Evolutionary conservation across 2,888 invertebrate species (phyloP).

Genomic region (Odontocolon sp.): DNA sequence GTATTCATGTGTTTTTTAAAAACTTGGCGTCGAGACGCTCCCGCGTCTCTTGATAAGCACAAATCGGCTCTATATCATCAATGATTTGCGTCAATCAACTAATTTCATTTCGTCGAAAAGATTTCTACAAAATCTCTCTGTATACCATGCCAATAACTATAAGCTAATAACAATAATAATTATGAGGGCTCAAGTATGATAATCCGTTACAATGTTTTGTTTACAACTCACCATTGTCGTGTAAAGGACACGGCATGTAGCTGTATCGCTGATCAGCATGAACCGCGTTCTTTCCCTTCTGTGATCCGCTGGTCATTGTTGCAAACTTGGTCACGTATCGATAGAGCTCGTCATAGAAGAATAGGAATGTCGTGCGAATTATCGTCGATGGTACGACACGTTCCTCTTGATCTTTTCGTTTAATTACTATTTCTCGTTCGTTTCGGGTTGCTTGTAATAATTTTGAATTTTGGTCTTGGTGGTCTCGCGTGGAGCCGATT

Average conservation of each 20-base stretch:
- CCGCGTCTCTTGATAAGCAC: no score
- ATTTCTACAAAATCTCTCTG: no score
- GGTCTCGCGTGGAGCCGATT: not conserved
- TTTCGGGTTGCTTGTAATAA: not conserved
- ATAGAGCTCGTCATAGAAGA: slow-evolving; percentile 76
- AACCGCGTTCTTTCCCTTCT: slow-evolving; percentile 71
- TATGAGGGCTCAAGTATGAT: no score
- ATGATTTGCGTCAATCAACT: no score
- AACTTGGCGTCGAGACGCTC: no score
- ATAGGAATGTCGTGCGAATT: slow-evolving; percentile 71
- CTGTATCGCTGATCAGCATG: slow-evolving; percentile 73
- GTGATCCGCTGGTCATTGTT: slow-evolving; percentile 73
- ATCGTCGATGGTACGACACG: slow-evolving; percentile 62
- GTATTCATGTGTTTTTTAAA: no score
- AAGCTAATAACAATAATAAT: no score
- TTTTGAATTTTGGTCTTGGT: not conserved
- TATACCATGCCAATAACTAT: not conserved
- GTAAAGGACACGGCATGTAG: slow-evolving; percentile 77
- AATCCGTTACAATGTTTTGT: not conserved
- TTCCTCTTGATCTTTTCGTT: not conserved
- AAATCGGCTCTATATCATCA: no score
- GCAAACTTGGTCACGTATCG: slow-evolving; percentile 76
- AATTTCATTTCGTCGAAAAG: no score
- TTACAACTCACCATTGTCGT: slow-evolving; percentile 72
- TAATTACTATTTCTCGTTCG: not conserved